Evolutionary conservation across 2,888 invertebrate genomes (phyloP).

Genomic region (Drosophila mettleri): DNA sequence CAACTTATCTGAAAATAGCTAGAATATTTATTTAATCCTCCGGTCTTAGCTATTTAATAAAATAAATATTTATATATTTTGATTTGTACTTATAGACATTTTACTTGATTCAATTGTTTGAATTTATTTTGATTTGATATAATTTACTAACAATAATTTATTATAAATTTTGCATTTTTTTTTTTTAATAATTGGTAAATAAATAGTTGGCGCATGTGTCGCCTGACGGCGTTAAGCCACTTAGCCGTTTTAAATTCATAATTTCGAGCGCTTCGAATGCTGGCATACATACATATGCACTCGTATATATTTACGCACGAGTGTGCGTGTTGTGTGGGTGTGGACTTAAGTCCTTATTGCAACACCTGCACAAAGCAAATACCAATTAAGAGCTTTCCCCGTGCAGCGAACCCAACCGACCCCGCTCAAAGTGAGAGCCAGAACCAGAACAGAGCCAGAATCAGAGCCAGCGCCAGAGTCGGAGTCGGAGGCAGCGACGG

Average conservation of each 20-base stretch:
- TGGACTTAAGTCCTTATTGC: conserved; percentile 65
- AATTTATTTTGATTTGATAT: no score
- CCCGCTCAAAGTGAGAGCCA: not conserved
- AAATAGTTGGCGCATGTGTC: conserved; percentile 24
- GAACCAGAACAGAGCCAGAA: not conserved
- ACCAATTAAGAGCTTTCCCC: conserved; percentile 74
- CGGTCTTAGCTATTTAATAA: no score
- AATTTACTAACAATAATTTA: no score
- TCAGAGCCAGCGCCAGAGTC: not conserved
- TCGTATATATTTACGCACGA: conserved; percentile 9
- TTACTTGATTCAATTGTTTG: no score
- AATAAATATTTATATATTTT: no score
- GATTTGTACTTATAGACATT: no score
- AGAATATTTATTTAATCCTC: no score
- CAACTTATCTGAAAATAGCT: no score
- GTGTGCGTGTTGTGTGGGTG: conserved; percentile 35
- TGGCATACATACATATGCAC: conserved; percentile 6
- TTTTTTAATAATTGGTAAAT: not conserved
- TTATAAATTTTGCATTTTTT: not conserved
- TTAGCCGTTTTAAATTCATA: conserved; percentile 25
- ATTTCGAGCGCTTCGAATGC: conserved; percentile 18
- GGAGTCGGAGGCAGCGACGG: not conserved
- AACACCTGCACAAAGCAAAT: conserved; percentile 74
- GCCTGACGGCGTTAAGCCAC: conserved; percentile 29
- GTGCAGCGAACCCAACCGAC: conserved; percentile 40